Conservation (phyloP, 1,140 invertebrate species). For the Ceratosolen solmsi region DNA sequence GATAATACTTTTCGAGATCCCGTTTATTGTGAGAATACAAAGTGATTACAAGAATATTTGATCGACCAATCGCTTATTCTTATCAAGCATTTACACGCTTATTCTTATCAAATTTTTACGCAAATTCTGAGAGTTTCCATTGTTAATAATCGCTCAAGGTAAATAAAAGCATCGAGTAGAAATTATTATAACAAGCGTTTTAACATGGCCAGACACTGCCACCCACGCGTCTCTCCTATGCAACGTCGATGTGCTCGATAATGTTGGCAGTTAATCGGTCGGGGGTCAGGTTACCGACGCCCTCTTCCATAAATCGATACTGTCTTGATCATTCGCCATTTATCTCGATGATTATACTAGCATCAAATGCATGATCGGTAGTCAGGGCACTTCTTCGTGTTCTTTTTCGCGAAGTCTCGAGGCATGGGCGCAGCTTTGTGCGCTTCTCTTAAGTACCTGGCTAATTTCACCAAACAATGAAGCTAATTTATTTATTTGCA, state of each 20-base stretch:
- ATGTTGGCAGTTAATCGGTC: too few relatives aligned
- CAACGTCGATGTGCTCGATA: too few relatives aligned
- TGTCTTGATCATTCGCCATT: neutral
- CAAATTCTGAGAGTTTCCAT: neutral
- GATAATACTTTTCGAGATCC: neutral
- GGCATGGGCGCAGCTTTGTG: too few relatives aligned
- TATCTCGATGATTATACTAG: neutral
- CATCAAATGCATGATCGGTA: neutral
- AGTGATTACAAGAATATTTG: neutral
- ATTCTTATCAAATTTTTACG: too few relatives aligned
- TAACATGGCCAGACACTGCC: too few relatives aligned
- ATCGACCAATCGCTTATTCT: neutral
- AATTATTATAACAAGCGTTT: too few relatives aligned
- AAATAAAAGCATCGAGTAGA: neutral
- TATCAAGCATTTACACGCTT: too few relatives aligned
- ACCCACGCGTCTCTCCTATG: too few relatives aligned
- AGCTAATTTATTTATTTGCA: slow-evolving; percentile 22
- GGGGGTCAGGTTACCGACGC: neutral
- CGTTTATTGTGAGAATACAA: neutral
- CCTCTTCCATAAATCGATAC: neutral
- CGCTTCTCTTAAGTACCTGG: neutral
- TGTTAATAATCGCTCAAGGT: neutral
- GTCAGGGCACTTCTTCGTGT: neutral
- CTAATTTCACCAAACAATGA: neutral
- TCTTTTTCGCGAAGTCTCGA: too few relatives aligned